These are phyloP conservation scores for Syrrhaptes paradoxus DNA, from an alignment of 2,113 vertebrate genomes.

Conservation along the genomic window DNA sequence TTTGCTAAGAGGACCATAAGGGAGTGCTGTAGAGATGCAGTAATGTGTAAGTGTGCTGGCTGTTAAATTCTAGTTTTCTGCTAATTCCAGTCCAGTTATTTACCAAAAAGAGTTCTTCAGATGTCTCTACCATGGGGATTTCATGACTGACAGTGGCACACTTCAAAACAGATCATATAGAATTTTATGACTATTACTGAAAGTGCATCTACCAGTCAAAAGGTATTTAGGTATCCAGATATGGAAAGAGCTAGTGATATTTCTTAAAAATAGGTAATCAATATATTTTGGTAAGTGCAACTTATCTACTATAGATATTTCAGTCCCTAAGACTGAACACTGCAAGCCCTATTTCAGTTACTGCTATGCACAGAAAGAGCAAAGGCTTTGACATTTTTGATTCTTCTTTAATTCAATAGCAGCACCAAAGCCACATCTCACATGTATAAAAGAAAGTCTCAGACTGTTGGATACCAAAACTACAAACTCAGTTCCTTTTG, in stretches of 20 bases:
- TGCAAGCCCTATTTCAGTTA: background rate
- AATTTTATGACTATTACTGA: background rate
- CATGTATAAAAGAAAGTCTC: background rate
- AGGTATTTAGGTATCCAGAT: background rate
- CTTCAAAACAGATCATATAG: background rate
- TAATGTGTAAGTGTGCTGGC: rapidly evolving
- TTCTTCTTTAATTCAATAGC: background rate
- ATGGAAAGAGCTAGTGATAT: background rate
- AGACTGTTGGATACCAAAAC: background rate
- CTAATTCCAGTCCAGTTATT: background rate
- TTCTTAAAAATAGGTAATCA: background rate
- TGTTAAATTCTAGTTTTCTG: background rate
- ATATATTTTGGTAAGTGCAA: background rate
- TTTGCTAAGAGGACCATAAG: background rate
- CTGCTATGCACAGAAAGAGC: background rate
- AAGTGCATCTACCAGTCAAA: background rate
- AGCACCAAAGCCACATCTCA: background rate
- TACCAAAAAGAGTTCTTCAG: background rate
- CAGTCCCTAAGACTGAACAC: background rate
- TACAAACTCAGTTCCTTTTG: background rate
- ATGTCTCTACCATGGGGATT: background rate
- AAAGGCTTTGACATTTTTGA: background rate
- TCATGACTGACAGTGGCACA: background rate
- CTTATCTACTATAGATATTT: background rate
- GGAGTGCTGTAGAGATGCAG: background rate